phyloP scores from a whole-genome alignment of 2,797 vertebrate species.

The Poecilia wingei region DNA sequence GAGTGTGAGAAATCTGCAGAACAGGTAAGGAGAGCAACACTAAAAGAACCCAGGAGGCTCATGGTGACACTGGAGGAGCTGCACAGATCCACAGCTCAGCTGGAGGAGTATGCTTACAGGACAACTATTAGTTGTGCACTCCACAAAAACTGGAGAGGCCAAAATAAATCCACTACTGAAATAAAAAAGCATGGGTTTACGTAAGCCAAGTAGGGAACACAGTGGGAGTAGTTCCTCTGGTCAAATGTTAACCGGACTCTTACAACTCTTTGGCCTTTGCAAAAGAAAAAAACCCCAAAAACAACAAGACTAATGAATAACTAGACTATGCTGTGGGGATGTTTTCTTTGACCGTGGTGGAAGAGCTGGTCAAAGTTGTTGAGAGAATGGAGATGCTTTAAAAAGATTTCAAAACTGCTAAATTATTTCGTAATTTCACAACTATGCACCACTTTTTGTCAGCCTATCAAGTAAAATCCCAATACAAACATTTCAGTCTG shows the following conservation, averaged over 20 bases:
- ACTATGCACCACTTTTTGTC: background rate
- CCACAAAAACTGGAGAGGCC: background rate
- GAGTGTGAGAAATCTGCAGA: background rate
- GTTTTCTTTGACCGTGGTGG: background rate
- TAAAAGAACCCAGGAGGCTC: background rate
- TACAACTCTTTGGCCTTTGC: background rate
- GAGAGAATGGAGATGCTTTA: background rate
- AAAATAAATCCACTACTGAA: background rate
- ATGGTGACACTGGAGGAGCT: no score
- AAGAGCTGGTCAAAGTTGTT: background rate
- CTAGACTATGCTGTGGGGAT: background rate
- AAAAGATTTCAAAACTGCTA: background rate
- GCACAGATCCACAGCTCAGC: background rate
- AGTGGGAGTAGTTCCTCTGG: background rate
- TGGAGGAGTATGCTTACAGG: background rate
- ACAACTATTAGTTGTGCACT: background rate
- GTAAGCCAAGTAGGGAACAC: background rate
- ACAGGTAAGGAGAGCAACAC: background rate
- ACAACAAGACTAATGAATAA: background rate
- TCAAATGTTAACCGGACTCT: background rate
- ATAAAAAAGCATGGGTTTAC: background rate
- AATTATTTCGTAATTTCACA: background rate
- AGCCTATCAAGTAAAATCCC: background rate
- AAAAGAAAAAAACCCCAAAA: background rate
- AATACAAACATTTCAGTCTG: background rate